Base-by-base conservation (phyloP, 2,888 invertebrate genomes). In the Phengaris arion region DNA sequence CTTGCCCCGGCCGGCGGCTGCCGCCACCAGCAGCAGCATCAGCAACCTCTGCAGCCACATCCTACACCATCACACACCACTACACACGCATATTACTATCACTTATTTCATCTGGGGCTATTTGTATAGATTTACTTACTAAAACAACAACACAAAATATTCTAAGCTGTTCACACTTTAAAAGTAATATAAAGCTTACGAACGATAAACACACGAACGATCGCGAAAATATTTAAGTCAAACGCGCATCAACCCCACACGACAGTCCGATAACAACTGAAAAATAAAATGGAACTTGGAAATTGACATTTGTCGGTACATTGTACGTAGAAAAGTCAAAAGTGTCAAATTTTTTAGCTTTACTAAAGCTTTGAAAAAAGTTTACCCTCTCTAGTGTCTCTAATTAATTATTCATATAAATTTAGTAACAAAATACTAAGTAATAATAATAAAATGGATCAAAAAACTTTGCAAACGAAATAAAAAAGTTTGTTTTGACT, bases 1-100 rank as follows among this genome's bases (percentile, higher is more conserved):
- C 85, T 90, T 91, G 75, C 88, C 89, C 79, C 87, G 90, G 77
- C 86, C 88, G 76, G 86, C 84, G 78, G 84, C 89, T 57, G 84
- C 84, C 69, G 85, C 83, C 85, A 86, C 86, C 85, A 90, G 82
- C 84, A 90, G 81, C 81, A 81, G 78, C 81, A 86, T 75, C 79
- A 82, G 80, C 86, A 88, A 83, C 81, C 82, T 81, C 84, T 85
- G 88, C 82, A 82, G 82, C 89, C 87, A 87, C 87, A 88, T 90
- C 83, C 77, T 84, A 82, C 84, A 85, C 82, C 87, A 88, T 87
- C 82, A 85, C 85, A 78, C 76, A 77, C 74, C 80, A 85, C 46
- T 15, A 55, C 45, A 59, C 69, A 55, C 68, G 48, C 68, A 70
- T 55, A 48, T 48, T 46, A 70, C 48, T 48, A 69, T 81, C 81